Evolutionary conservation across 2,113 vertebrate genomes (phyloP).

Genomic region (Cromileptes altivelis): DNA sequence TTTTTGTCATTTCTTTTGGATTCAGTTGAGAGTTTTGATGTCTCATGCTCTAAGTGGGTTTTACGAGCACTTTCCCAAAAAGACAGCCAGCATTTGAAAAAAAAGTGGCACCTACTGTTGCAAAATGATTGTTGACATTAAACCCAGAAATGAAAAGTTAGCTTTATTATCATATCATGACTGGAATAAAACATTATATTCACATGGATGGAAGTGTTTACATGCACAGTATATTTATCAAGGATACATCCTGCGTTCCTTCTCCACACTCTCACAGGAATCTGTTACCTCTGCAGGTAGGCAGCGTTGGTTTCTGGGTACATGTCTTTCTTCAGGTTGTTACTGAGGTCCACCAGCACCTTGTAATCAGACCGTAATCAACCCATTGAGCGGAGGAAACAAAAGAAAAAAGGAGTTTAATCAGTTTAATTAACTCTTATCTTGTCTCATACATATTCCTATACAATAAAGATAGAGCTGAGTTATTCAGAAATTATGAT

Average conservation of each 20-base stretch:
- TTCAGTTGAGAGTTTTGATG: constrained; percentile 48
- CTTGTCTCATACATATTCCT: constrained; percentile 6
- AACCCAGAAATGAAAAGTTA: not conserved
- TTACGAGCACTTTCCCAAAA: constrained; percentile 36
- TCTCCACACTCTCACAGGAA: not conserved
- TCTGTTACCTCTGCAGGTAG: constrained; percentile 82
- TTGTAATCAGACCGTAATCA: constrained; percentile 11
- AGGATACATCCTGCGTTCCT: not conserved
- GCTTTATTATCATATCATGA: not conserved
- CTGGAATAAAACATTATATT: not conserved
- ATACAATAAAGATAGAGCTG: not conserved
- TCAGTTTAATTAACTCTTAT: not conserved
- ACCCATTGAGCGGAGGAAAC: not conserved
- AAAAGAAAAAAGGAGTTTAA: constrained; percentile 4
- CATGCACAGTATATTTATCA: constrained; percentile 1
- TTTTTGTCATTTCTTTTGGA: constrained; percentile 39
- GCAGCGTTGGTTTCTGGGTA: constrained; percentile 91
- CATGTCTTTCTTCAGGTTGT: constrained; percentile 90
- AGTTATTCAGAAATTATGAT: not conserved
- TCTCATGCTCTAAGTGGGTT: constrained; percentile 33
- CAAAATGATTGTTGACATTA: constrained; percentile 15
- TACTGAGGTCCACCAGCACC: constrained; percentile 92
- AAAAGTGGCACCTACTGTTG: not conserved
- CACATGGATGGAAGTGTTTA: not conserved
- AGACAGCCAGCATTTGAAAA: not conserved